phyloP scores from a whole-genome alignment of 2,113 vertebrate species.

The rat (Rattus norvegicus) region DNA sequence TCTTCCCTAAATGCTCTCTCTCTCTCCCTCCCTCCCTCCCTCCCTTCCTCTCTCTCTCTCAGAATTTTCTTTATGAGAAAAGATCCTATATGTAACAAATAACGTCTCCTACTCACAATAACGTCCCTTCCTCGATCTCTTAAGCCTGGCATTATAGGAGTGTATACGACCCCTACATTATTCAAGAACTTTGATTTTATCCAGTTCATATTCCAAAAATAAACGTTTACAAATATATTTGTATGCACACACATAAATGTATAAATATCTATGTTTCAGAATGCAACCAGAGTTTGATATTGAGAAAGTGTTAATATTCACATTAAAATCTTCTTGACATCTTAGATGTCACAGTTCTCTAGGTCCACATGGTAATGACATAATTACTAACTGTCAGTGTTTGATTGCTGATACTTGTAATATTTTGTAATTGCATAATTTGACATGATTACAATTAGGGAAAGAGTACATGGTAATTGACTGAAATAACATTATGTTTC shows the following conservation, averaged over 20 bases:
- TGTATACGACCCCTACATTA: not conserved
- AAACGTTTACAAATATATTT: not conserved
- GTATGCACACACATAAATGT: not conserved
- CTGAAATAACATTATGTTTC: constrained; percentile 69
- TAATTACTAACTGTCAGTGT: constrained; percentile 75
- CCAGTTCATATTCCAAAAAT: not conserved
- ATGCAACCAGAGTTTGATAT: not conserved
- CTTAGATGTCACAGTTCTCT: constrained; percentile 52
- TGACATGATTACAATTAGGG: constrained; percentile 71
- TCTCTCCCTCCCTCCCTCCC: too few relatives aligned
- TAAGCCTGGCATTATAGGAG: not conserved
- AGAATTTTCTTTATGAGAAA: not conserved
- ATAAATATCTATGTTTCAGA: not conserved
- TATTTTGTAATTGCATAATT: constrained; percentile 77
- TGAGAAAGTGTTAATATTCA: constrained; percentile 51
- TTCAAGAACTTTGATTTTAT: not conserved
- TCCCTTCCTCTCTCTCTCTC: too few relatives aligned
- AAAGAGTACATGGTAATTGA: constrained; percentile 65
- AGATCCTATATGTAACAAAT: too few relatives aligned
- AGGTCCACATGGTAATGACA: constrained; percentile 71
- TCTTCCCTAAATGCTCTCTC: not conserved
- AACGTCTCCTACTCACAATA: not conserved
- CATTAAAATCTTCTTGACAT: constrained; percentile 48
- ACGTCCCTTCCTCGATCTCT: not conserved
- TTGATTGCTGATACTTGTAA: constrained; percentile 74